These are phyloP conservation scores for Aplidium turbinatum DNA, from an alignment of 23 tunicate species.

Conservation along the genomic window DNA sequence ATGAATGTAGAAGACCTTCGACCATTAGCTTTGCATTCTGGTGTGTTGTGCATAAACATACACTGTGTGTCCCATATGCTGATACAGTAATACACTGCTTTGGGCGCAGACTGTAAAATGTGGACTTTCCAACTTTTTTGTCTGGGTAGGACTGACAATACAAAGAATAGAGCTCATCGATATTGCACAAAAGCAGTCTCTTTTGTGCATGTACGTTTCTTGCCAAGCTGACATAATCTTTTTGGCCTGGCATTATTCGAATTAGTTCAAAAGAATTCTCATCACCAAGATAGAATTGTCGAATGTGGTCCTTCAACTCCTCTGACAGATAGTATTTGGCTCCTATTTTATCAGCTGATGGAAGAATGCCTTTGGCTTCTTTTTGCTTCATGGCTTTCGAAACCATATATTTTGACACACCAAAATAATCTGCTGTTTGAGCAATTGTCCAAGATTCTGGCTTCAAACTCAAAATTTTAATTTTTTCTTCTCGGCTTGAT, in stretches of 20 bases:
- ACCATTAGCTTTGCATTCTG: constrained; percentile 21
- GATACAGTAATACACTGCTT: constrained; percentile 24
- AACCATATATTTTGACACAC: not conserved
- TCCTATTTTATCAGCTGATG: not conserved
- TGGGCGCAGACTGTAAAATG: constrained; percentile 4
- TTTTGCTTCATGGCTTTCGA: not conserved
- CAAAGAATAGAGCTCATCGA: constrained; percentile 1
- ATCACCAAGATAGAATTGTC: constrained; percentile 3
- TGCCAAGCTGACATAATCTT: constrained; percentile 4
- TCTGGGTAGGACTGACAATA: not conserved
- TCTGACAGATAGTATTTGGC: not conserved
- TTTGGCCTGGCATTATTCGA: constrained; percentile 31
- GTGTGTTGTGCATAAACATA: constrained; percentile 18
- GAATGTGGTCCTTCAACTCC: not conserved
- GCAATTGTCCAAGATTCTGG: not conserved
- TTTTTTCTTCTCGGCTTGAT: constrained; percentile 13
- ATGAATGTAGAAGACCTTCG: no score
- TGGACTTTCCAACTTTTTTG: not conserved
- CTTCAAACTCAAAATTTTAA: constrained; percentile 16
- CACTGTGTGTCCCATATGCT: not conserved
- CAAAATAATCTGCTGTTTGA: constrained; percentile 1
- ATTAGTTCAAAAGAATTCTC: not conserved
- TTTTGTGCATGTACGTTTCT: constrained; percentile 6
- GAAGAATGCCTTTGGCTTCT: constrained; percentile 20
- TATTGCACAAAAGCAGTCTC: not conserved